A percentile compares a stretch with the other conserved stretches of the same genome.
Evolutionary conservation across 2,113 vertebrate genomes (phyloP).

Genomic region (Lepus americanus): DNA sequence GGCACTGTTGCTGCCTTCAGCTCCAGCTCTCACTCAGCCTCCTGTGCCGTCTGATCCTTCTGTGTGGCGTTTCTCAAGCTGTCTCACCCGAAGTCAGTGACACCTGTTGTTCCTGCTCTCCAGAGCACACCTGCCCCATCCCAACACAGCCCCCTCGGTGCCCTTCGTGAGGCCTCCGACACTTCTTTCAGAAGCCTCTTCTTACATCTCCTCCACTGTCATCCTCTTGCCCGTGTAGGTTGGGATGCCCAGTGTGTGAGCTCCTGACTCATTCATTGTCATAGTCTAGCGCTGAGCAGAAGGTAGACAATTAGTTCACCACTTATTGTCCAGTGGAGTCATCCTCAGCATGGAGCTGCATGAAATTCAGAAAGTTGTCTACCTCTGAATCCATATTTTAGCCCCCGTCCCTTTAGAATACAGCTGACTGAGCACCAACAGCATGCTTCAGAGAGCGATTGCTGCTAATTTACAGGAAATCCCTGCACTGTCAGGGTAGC

Average conservation of each 20-base stretch:
- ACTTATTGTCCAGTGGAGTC: not conserved
- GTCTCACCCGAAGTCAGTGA: not conserved
- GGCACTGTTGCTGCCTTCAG: not conserved
- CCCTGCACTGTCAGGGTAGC: not conserved
- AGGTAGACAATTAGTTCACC: not conserved
- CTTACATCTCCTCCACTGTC: not conserved
- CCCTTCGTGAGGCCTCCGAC: not conserved
- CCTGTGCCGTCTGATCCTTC: not conserved
- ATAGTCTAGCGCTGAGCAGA: not conserved
- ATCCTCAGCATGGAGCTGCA: not conserved
- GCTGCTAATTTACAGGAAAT: not conserved
- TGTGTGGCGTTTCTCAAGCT: not conserved
- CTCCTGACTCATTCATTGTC: not conserved
- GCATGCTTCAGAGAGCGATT: not conserved
- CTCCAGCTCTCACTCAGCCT: not conserved
- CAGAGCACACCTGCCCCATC: not conserved
- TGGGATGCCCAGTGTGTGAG: not conserved
- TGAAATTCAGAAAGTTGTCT: not conserved
- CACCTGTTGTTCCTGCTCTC: not conserved
- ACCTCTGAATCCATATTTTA: not conserved
- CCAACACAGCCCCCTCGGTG: not conserved
- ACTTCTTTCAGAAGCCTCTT: not conserved
- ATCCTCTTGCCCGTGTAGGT: not conserved
- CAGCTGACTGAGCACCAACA: not conserved
- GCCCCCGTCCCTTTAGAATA: not conserved